phyloP scores from a whole-genome alignment of 2,113 vertebrate species.

The Cisticola juncidis region DNA sequence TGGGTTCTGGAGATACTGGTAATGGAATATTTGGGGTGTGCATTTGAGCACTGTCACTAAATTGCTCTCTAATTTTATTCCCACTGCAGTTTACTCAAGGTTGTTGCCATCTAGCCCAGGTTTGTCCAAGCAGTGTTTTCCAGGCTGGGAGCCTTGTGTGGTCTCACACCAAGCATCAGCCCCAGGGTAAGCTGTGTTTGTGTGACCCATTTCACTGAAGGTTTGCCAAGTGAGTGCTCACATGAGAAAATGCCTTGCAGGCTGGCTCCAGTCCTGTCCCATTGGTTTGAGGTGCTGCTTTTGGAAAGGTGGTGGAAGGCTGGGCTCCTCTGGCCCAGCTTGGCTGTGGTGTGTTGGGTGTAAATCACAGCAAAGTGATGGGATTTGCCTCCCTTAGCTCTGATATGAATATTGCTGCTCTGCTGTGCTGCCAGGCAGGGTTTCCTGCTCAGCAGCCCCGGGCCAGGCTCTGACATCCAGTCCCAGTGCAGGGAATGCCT shows the following conservation, averaged over 20 bases:
- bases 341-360: background rate
- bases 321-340: background rate
- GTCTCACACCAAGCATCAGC: background rate
- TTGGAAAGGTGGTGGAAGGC: background rate
- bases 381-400: background rate
- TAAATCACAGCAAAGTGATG: background rate
- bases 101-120: background rate
- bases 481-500: background rate
- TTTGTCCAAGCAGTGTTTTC: background rate
- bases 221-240: background rate
- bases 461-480: background rate
- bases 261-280: accelerated
- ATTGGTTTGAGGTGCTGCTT: accelerated
- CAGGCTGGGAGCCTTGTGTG: background rate
- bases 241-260: background rate
- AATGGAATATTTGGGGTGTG: background rate
- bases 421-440: background rate
- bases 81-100: background rate
- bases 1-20: background rate
- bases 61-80: background rate
- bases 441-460: background rate
- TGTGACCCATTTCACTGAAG: background rate
- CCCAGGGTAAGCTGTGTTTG: background rate
- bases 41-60: background rate
- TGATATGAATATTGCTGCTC: background rate